Evolutionary conservation across 1,140 invertebrate genomes (phyloP).

Genomic region (Centruroides vittatus): DNA sequence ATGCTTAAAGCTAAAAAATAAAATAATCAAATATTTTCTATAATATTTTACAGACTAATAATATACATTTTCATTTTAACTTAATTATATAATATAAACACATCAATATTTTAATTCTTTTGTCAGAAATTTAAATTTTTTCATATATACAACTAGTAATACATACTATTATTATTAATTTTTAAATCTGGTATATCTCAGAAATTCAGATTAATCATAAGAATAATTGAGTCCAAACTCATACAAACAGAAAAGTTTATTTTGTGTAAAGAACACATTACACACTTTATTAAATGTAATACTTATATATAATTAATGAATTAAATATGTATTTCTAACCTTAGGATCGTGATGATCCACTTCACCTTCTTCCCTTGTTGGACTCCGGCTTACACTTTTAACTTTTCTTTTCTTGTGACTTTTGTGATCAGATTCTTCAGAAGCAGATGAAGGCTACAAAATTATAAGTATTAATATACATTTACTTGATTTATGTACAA

Average conservation of each 20-base stretch:
- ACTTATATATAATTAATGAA: not conserved
- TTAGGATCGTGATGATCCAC: slow-evolving; percentile 5
- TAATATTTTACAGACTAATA: no score
- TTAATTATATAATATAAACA: no score
- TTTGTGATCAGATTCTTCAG: slow-evolving; percentile 7
- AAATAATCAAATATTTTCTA: no score
- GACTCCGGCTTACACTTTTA: slow-evolving; percentile 9
- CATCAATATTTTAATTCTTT: no score
- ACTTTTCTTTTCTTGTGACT: slow-evolving; percentile 2
- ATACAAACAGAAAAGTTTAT: not conserved
- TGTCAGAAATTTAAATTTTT: no score
- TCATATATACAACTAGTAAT: no score
- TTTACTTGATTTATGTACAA: not conserved
- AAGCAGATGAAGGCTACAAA: slow-evolving; percentile 9
- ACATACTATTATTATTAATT: no score
- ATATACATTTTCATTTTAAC: no score
- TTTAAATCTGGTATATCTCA: no score
- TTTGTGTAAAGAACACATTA: not conserved
- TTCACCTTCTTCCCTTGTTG: slow-evolving; percentile 14
- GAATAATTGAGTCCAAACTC: no score
- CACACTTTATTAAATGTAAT: not conserved
- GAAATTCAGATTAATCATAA: no score
- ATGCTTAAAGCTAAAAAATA: no score
- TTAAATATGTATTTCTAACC: not conserved
- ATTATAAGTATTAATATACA: not conserved